Evolutionary conservation across 2,888 invertebrate species (phyloP).

Genomic region (Nebria salina): DNA sequence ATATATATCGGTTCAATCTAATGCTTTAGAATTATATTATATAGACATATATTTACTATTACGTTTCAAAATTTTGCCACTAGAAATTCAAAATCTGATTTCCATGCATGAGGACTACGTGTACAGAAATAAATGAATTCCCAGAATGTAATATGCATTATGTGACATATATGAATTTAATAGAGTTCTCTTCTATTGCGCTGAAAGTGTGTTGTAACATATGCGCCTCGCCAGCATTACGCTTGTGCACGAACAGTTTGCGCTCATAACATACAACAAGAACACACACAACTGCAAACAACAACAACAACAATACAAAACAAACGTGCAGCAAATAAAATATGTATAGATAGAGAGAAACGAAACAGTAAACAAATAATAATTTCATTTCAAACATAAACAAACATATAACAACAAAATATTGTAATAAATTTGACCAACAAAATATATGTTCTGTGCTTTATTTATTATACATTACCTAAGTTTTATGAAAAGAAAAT

Average conservation of each 20-base stretch:
- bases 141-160: constrained; percentile 6
- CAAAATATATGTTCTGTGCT: background rate
- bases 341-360: background rate
- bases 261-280: background rate
- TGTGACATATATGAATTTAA: constrained; percentile 10
- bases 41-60: background rate
- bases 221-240: background rate
- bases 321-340: background rate
- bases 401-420: background rate
- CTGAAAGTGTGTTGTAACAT: constrained; percentile 2
- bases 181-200: background rate
- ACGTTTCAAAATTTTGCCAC: background rate
- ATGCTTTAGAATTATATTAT: background rate
- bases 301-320: background rate
- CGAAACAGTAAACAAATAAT: background rate
- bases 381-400: background rate
- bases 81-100: background rate
- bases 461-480: no score
- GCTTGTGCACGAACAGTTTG: background rate
- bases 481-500: no score
- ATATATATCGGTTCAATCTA: no score
- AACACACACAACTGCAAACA: background rate
- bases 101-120: background rate
- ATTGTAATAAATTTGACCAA: background rate
- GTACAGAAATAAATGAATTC: constrained; percentile 4